A percentile compares a stretch with the other conserved stretches of the same genome.
Evolutionary conservation across 2,888 invertebrate genomes (phyloP).

Genomic region (Dendrolimus houi): DNA sequence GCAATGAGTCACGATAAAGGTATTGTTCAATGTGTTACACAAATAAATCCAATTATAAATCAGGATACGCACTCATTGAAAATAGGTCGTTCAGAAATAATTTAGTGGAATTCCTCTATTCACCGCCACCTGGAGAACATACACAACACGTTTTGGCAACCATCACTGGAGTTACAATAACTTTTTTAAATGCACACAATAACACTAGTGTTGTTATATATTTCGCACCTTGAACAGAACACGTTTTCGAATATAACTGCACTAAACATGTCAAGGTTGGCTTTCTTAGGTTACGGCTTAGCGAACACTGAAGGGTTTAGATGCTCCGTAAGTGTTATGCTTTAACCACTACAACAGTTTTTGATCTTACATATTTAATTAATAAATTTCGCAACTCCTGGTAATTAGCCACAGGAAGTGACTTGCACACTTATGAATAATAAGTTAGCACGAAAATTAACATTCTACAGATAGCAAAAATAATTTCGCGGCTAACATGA

Average conservation of each 20-base stretch:
- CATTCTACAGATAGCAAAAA: not conserved
- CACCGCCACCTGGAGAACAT: constrained; percentile 36
- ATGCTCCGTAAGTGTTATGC: not conserved
- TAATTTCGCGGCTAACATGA: not conserved
- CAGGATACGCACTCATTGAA: constrained; percentile 10
- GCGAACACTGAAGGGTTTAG: not conserved
- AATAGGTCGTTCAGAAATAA: constrained; percentile 23
- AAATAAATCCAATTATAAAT: constrained; percentile 6
- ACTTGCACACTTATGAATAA: too few species aligned
- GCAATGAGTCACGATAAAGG: too few species aligned
- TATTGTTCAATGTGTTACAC: not conserved
- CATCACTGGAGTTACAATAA: constrained; percentile 25
- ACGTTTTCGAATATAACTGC: constrained; percentile 41
- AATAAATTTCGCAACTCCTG: too few species aligned
- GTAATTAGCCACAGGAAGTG: too few species aligned
- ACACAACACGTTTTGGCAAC: constrained; percentile 42
- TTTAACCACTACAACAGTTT: too few species aligned
- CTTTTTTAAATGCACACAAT: not conserved
- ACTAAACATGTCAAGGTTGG: constrained; percentile 48
- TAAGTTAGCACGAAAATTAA: too few species aligned
- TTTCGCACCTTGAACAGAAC: constrained; percentile 33
- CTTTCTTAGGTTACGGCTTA: constrained; percentile 7
- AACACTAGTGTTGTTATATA: constrained; percentile 12
- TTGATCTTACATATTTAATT: too few species aligned
- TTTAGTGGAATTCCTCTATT: constrained; percentile 25